Conservation (phyloP, 2,797 vertebrate species). For the Chaenodraco wilsoni region DNA sequence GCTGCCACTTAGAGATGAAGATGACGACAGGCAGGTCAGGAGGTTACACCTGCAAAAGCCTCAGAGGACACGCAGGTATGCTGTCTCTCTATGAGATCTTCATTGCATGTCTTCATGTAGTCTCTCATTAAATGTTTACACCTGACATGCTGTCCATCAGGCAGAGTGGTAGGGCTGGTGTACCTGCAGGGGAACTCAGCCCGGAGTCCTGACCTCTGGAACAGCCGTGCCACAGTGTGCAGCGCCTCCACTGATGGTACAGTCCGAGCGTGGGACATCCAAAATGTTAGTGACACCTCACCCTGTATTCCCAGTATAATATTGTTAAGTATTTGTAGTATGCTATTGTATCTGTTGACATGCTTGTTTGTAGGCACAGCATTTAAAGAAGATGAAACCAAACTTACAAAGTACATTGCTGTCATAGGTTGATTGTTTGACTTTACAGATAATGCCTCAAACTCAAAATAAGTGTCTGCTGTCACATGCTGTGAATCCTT, state of each 20-base stretch:
- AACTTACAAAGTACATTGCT: not conserved
- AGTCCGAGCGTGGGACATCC: slow-evolving; percentile 83
- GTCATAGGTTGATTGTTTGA: not conserved
- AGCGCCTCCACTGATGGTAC: slow-evolving; percentile 83
- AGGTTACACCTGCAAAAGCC: slow-evolving; percentile 82
- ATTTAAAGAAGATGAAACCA: not conserved
- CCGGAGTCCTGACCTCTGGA: slow-evolving; percentile 65
- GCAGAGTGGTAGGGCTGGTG: slow-evolving; percentile 75
- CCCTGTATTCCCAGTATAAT: not conserved
- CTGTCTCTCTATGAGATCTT: not conserved
- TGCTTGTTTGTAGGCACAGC: not conserved
- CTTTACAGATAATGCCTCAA: not conserved
- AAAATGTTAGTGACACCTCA: slow-evolving; percentile 66
- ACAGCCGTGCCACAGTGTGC: slow-evolving; percentile 72
- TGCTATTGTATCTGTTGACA: not conserved
- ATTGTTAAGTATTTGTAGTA: not conserved
- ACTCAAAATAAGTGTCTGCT: not conserved
- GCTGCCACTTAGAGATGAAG: slow-evolving; percentile 78
- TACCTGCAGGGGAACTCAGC: slow-evolving; percentile 73
- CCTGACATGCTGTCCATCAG: slow-evolving; percentile 64
- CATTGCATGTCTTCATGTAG: not conserved
- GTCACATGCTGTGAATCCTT: not conserved
- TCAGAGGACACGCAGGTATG: slow-evolving; percentile 83
- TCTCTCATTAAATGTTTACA: not conserved
- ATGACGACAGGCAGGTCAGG: slow-evolving; percentile 81